These are phyloP conservation scores for Eilema caniola DNA, from an alignment of 2,888 invertebrate genomes.

Conservation along the genomic window DNA sequence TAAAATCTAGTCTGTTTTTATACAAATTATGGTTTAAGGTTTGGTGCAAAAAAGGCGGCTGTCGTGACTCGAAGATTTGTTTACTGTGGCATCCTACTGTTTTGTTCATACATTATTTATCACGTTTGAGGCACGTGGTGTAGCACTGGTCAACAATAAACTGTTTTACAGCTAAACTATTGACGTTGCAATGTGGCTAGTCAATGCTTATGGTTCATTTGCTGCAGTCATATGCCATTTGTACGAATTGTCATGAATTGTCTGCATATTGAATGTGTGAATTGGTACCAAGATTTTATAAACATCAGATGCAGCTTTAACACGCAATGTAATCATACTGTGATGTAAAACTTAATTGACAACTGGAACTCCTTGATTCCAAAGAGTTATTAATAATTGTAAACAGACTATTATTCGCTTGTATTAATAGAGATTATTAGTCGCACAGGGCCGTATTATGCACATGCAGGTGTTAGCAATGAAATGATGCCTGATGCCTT, in stretches of 20 bases:
- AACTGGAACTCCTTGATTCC: constrained; percentile 39
- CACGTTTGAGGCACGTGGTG: constrained; percentile 73
- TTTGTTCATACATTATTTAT: constrained; percentile 71
- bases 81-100: constrained; percentile 54
- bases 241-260: constrained; percentile 23
- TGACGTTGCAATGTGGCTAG: constrained; percentile 50
- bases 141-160: constrained; percentile 62
- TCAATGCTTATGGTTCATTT: constrained; percentile 57
- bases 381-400: constrained; percentile 25
- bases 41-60: constrained; percentile 52
- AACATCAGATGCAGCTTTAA: background rate
- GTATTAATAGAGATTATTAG: background rate
- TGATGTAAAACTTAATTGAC: background rate
- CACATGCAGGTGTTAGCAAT: background rate
- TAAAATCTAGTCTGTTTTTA: constrained; percentile 18
- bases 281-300: background rate
- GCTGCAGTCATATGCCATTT: constrained; percentile 36
- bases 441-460: background rate
- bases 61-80: constrained; percentile 64
- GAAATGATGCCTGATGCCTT: background rate
- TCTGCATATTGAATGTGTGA: constrained; percentile 20
- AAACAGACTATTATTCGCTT: background rate
- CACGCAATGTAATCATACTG: background rate
- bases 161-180: constrained; percentile 66
- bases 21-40: background rate